Base-by-base conservation (phyloP, 2,797 vertebrate genomes). In the Thaleichthys pacificus region DNA sequence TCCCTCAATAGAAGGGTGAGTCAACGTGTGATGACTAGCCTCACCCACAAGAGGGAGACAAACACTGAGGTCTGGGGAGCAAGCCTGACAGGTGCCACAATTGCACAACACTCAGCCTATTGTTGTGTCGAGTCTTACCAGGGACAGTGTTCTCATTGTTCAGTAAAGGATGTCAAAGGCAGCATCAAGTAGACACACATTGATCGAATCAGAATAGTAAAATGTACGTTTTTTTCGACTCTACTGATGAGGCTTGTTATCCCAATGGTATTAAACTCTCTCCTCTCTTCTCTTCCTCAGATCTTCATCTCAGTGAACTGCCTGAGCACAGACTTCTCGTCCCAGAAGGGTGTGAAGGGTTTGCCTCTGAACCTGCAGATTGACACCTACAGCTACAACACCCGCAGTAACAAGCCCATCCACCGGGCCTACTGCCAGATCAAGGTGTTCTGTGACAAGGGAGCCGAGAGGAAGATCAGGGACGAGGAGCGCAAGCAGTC, bases 241-340 rank as follows among this genome's bases (percentile, higher is more conserved):
- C 32, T 35, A 30, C 28, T 5, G 28, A 30, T 35, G 32, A 28
- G 12, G 22, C 11, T 15, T 24, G 22, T 22, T 26, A 8, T 49
- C 8, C 38, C 22, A 21, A 51, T 49, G 32, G 5, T 32, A 19
- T 30, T 24, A 68, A 32, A 76, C 21, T 12, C 32, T 61, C 54
- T 28, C n/a, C 60, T 9, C 51, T 30, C 15, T 15, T 3, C 21
- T 21, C 14, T 30, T 19, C n/a, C 42, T 28, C 24, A 99, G 98
- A 98, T 99, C 83, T 99, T 99, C 88, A 95, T 99, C 89, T 98
- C 97, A 0, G 98, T 99, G 83, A 99, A 99, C 92, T 99, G 98
- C 77, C 91, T 99, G 80, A 99, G 98, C 89, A 99, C 98, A 0
- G 98, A 99, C 79, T 99, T 99, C 88, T 99, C 97, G 30, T 99